A percentile compares a stretch with the other conserved stretches of the same genome.
These are phyloP conservation scores for Hestina assimilis DNA, from an alignment of 1,140 invertebrate genomes.

Conservation along the genomic window DNA sequence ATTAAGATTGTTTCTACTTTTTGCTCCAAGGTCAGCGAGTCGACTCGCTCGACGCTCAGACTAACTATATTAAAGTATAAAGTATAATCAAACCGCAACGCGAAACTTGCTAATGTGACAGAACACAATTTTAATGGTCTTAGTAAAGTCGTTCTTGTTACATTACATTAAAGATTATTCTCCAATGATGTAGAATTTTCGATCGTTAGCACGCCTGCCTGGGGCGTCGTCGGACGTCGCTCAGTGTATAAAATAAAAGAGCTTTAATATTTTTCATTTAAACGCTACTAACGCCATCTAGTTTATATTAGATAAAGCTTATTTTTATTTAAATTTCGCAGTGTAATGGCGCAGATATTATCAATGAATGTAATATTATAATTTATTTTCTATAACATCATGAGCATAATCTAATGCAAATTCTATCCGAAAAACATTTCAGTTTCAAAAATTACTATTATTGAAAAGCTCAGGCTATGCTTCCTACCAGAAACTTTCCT, in stretches of 20 bases:
- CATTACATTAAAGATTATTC: not conserved
- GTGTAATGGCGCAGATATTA: too few relatives aligned
- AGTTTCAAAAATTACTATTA: too few relatives aligned
- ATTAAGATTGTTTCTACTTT: conserved; percentile 65
- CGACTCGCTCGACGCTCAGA: conserved; percentile 47
- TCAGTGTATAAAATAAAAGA: not conserved
- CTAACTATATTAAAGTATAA: conserved; percentile 1
- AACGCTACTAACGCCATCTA: conserved; percentile 48
- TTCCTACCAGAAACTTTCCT: too few relatives aligned
- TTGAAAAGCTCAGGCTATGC: too few relatives aligned
- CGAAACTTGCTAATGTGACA: conserved; percentile 30
- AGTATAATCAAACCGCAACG: conserved; percentile 51
- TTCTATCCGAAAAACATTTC: too few relatives aligned
- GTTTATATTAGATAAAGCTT: too few relatives aligned
- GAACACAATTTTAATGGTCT: not conserved
- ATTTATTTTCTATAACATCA: too few relatives aligned
- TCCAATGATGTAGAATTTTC: not conserved
- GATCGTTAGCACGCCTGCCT: conserved; percentile 2
- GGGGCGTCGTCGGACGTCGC: not conserved
- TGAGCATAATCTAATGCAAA: too few relatives aligned
- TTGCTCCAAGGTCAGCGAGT: conserved; percentile 70
- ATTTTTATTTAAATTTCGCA: too few relatives aligned
- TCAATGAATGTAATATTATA: too few relatives aligned
- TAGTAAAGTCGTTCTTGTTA: not conserved
- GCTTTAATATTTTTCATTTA: conserved; percentile 23